Evolutionary conservation across 2,113 vertebrate genomes (phyloP).

Genomic region (Sinocyclocheilus maitianheensis): DNA sequence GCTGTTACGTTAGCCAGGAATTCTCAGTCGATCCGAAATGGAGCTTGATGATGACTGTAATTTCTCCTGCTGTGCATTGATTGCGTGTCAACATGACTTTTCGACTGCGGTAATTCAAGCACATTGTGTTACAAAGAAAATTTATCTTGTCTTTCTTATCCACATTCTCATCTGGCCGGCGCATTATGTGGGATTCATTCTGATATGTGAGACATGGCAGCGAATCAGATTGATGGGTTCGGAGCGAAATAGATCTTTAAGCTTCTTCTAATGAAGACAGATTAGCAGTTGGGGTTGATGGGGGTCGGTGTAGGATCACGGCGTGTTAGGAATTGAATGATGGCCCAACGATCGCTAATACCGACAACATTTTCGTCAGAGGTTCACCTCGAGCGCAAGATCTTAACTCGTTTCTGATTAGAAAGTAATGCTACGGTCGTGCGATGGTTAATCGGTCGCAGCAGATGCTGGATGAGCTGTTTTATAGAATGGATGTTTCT

Average conservation of each 20-base stretch:
- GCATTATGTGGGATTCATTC: slow-evolving; percentile 50
- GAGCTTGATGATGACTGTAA: slow-evolving; percentile 30
- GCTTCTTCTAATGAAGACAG: slow-evolving; percentile 55
- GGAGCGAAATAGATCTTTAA: slow-evolving; percentile 40
- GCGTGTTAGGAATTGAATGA: slow-evolving; percentile 44
- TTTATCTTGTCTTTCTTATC: slow-evolving; percentile 46
- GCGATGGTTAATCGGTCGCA: neutral
- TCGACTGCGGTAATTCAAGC: slow-evolving; percentile 32
- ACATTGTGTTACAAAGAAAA: slow-evolving; percentile 39
- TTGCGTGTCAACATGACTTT: slow-evolving; percentile 43
- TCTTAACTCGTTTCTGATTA: slow-evolving; percentile 35
- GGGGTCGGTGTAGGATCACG: slow-evolving; percentile 40
- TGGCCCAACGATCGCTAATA: slow-evolving; percentile 26
- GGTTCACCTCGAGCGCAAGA: slow-evolving; percentile 16
- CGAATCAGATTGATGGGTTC: slow-evolving; percentile 43
- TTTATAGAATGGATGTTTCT: neutral
- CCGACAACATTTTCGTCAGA: slow-evolving; percentile 23
- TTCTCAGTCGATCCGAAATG: slow-evolving; percentile 15
- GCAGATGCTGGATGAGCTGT: neutral
- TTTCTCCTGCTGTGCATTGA: slow-evolving; percentile 40
- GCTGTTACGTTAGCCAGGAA: slow-evolving; percentile 35
- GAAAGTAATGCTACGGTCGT: neutral
- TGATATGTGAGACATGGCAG: slow-evolving; percentile 41
- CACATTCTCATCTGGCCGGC: slow-evolving; percentile 19
- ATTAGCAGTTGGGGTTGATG: slow-evolving; percentile 45